Evolutionary conservation across 2,888 invertebrate genomes (phyloP), one percentile per base, ranked within the genome.

Genomic region (Ctenicera cuprea): DNA sequence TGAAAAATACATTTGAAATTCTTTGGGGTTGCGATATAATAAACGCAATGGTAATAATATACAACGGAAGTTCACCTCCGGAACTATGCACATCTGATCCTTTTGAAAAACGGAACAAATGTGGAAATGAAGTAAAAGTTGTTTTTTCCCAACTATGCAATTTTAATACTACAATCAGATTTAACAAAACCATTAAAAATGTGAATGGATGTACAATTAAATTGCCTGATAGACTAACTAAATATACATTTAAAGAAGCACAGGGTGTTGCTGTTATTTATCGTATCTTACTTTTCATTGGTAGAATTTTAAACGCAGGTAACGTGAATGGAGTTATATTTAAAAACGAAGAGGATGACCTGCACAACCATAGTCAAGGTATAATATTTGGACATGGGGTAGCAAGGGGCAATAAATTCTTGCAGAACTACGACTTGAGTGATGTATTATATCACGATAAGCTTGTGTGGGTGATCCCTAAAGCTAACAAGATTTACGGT

Each of bases 21-120:
- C 18, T 57, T 18, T 57, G 18, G 14, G 9, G 22, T 33, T 57
- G 3, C 22, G 57, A 57, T 30, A 57, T 57, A 14, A 57, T 33
- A 33, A 30, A 30, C 9, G n/a, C 8, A 16, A 37, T 57, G 4
- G 8, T 57, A 0, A 16, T 57, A 14, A 3, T 1, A 11, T 48
- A 1, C 4, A 20, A 48, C 9, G 14, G 8, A 14, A 16, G n/a
- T 14, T 43, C 43, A 43, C 2, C n/a, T 1, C 43, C 43, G 8
- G 5, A 3, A 50, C 3, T 54, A 14, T 18, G 33, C 26, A 33
- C 16, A 7, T 30, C 30, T n/a, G 12, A 33, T 30, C 33, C 14
- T 16, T 57, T 16, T 16, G 57, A 0, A 37, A n/a, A 8, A 16
- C 9, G 8, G 0, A 30, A 30, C 12, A n/a, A 16, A 16, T 57